These are phyloP conservation scores for Dendrophyllia cribrosa DNA, from an alignment of 64 coral and sea anemone species.

Conservation along the genomic window DNA sequence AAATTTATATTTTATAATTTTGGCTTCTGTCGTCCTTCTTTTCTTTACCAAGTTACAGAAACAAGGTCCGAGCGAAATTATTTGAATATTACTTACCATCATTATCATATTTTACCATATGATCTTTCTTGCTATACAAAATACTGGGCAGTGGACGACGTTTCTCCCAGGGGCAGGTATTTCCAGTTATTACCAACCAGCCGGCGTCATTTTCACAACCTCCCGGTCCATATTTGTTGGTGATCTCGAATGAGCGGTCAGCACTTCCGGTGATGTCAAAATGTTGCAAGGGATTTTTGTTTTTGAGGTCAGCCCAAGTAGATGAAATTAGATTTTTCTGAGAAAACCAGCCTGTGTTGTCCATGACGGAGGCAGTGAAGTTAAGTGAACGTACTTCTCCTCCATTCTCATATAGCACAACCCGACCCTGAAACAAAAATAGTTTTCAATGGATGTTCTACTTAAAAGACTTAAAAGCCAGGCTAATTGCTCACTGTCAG, in stretches of 20 bases:
- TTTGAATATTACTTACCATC: neutral
- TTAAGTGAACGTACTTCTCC: constrained; percentile 21
- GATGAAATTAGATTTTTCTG: neutral
- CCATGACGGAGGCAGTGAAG: constrained; percentile 1
- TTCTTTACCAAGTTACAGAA: too few relatives aligned
- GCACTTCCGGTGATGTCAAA: neutral
- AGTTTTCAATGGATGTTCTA: too few relatives aligned
- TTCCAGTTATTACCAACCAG: neutral
- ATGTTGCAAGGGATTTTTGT: neutral
- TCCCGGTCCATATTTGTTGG: neutral
- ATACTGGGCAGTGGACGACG: neutral
- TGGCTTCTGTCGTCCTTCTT: too few relatives aligned
- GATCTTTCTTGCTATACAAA: neutral
- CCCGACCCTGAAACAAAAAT: neutral
- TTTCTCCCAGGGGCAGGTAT: neutral
- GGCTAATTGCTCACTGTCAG: too few relatives aligned
- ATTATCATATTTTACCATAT: too few relatives aligned
- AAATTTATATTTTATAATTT: too few relatives aligned
- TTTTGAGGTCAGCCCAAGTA: constrained; percentile 36
- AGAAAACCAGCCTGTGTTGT: constrained; percentile 34
- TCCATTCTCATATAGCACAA: constrained; percentile 19
- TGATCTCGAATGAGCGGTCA: constrained; percentile 1
- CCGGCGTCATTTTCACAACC: neutral
- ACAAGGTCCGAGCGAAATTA: too few relatives aligned
- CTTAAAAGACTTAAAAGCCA: too few relatives aligned